Conservation (phyloP, 1,140 invertebrate genomes). For the Mya arenaria region DNA sequence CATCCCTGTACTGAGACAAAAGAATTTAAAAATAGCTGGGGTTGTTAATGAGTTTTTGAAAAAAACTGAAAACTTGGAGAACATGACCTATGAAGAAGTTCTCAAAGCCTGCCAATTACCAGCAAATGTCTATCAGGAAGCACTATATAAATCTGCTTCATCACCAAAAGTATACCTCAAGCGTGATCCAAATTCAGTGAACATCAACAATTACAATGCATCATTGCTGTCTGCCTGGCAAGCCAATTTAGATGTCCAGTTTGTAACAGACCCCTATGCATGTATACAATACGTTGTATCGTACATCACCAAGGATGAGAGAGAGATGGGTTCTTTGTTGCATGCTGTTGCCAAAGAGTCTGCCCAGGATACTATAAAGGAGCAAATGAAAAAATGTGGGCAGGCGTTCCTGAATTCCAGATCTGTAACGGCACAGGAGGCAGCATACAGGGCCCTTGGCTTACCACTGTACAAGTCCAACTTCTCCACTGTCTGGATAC, state of each 20-base stretch:
- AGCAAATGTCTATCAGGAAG: not conserved
- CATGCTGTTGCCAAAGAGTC: slow-evolving; percentile 23
- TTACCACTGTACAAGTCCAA: slow-evolving; percentile 53
- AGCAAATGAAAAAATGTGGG: slow-evolving; percentile 39
- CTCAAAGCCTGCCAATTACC: not conserved
- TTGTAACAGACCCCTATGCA: slow-evolving; percentile 53
- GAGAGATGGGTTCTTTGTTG: slow-evolving; percentile 49
- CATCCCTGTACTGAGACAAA: not conserved
- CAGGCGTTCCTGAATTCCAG: slow-evolving; percentile 47
- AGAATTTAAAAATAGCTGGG: not conserved
- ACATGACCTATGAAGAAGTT: not conserved
- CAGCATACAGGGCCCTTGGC: slow-evolving; percentile 53
- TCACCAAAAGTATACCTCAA: slow-evolving; percentile 16
- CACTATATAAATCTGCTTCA: not conserved
- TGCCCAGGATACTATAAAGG: not conserved
- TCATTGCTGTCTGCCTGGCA: slow-evolving; percentile 36
- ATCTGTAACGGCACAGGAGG: slow-evolving; percentile 62
- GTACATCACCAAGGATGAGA: slow-evolving; percentile 56
- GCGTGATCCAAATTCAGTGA: slow-evolving; percentile 6
- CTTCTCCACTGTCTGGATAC: slow-evolving; percentile 46
- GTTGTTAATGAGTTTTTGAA: slow-evolving; percentile 7
- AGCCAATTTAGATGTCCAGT: slow-evolving; percentile 59
- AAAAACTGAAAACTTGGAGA: not conserved
- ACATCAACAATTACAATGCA: slow-evolving; percentile 49
- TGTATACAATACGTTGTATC: slow-evolving; percentile 56